Evolutionary conservation across 1,140 invertebrate genomes (phyloP).

Genomic region (roundworm (Caenorhabditis elegans)): DNA sequence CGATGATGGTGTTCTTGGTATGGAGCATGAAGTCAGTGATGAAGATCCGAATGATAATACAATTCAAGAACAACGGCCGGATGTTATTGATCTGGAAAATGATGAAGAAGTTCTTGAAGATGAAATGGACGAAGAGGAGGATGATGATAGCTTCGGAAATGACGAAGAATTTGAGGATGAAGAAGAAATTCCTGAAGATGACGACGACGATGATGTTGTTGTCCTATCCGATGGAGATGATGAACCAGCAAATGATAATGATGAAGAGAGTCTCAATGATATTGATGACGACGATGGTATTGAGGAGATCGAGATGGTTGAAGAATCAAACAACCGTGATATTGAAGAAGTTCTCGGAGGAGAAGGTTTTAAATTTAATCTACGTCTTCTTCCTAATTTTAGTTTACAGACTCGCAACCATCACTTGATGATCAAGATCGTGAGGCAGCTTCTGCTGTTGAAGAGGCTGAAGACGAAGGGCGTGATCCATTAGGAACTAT

Average conservation of each 20-base stretch:
- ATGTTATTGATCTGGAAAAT: slow-evolving; percentile 16
- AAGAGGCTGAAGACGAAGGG: slow-evolving; percentile 37
- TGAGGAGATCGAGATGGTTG: neutral
- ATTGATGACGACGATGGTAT: neutral
- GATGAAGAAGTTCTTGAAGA: slow-evolving; percentile 5
- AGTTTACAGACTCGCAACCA: slow-evolving; percentile 27
- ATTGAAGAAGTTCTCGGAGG: slow-evolving; percentile 22
- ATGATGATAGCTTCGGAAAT: slow-evolving; percentile 15
- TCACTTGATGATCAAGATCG: slow-evolving; percentile 36
- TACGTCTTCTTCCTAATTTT: neutral
- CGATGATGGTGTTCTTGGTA: neutral
- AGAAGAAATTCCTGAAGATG: neutral
- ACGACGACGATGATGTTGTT: slow-evolving; percentile 26
- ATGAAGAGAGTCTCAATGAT: slow-evolving; percentile 2
- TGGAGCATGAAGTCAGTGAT: neutral
- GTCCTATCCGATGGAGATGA: neutral
- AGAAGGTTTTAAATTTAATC: neutral
- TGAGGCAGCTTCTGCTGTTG: slow-evolving; percentile 34
- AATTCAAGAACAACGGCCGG: neutral
- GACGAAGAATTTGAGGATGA: slow-evolving; percentile 26
- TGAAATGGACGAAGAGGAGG: slow-evolving; percentile 21
- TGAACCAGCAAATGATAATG: neutral
- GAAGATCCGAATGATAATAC: slow-evolving; percentile 8
- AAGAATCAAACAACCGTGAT: neutral
- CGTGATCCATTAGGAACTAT: neutral